Evolutionary conservation across 2,797 vertebrate species (phyloP), one percentile per base, ranked within the genome.

Genomic region (Tenualosa ilisha): DNA sequence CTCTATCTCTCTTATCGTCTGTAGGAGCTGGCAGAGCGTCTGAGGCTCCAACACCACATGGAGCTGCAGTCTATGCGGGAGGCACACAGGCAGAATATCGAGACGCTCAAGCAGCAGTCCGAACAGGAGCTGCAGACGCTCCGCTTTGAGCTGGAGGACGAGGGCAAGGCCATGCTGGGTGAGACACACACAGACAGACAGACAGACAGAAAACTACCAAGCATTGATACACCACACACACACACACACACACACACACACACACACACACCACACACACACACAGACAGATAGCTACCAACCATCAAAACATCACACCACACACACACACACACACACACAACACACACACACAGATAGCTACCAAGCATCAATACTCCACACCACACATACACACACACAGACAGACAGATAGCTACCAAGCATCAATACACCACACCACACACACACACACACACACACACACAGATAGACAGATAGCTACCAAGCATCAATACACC

Each of bases 161-260:
- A 99, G 94, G 98, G 97, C 90, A 99, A 99, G 93, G 97, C 97
- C 89, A 98, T 99, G 98, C 96, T 99, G 92, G 98, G 98, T 99
- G 94, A 88, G 90, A 63, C 13, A 0, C 20, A 9, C 13, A 40
- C 68, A 40, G 3, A 31, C 65, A 72, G 6, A 24, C 61, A 24
- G 6, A 72, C 65, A 72, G 3, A 37, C 26, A 72, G 31, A n/a
- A n/a, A n/a, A n/a, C 46, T 49, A 5, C 46, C 7, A 49, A 49
- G 4, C 46, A 49, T 5, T 8, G 7, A 49, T 31, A 31, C 31
- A 31, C 31, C n/a, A 37, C 11, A 68, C 11, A 68, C 65, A 68
- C 1, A 31, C 65, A 68, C 54, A 20, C 54, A 20, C 54, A 63
- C 61, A 65, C 24, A 26, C 6, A 26, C 31, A 31, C 31, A n/a